Conservation (phyloP, 2,113 vertebrate genomes). For the Perca fluviatilis region DNA sequence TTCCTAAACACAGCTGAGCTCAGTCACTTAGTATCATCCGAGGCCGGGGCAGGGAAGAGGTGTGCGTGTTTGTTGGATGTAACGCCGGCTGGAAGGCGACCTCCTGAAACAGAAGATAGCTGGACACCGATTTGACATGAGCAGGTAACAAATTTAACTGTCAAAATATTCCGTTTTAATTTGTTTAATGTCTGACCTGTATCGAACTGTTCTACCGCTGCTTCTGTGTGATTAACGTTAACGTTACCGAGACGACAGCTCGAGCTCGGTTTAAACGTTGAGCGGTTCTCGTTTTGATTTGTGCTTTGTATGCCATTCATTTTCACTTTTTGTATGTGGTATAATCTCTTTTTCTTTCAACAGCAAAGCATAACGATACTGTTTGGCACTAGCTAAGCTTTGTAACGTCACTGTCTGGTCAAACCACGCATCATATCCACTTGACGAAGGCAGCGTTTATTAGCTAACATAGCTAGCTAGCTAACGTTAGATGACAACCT, state of each 20-base stretch:
- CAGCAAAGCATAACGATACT: background rate
- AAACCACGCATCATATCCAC: slow-evolving; percentile 13
- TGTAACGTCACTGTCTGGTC: background rate
- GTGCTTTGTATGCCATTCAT: background rate
- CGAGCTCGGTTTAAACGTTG: background rate
- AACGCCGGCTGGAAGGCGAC: slow-evolving; percentile 21
- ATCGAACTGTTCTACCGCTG: background rate
- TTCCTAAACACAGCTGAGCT: slow-evolving; percentile 73
- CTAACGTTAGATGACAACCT: slow-evolving; percentile 15
- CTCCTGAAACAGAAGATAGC: slow-evolving; percentile 17
- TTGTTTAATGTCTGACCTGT: background rate
- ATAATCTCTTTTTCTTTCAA: background rate
- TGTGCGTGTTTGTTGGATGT: slow-evolving; percentile 20
- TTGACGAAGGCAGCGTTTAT: slow-evolving; percentile 11
- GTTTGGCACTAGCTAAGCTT: background rate
- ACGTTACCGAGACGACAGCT: background rate
- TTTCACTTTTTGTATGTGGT: too few relatives aligned
- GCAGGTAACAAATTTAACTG: slow-evolving; percentile 54
- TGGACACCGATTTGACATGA: slow-evolving; percentile 67
- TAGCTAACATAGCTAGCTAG: background rate
- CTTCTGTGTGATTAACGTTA: background rate
- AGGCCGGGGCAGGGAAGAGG: slow-evolving; percentile 29
- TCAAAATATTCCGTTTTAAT: background rate
- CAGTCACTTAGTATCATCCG: slow-evolving; percentile 14
- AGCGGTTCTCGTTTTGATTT: background rate